Evolutionary conservation across 2,797 vertebrate species (phyloP), one percentile per base, ranked within the genome.

Genomic region (Tenualosa ilisha): DNA sequence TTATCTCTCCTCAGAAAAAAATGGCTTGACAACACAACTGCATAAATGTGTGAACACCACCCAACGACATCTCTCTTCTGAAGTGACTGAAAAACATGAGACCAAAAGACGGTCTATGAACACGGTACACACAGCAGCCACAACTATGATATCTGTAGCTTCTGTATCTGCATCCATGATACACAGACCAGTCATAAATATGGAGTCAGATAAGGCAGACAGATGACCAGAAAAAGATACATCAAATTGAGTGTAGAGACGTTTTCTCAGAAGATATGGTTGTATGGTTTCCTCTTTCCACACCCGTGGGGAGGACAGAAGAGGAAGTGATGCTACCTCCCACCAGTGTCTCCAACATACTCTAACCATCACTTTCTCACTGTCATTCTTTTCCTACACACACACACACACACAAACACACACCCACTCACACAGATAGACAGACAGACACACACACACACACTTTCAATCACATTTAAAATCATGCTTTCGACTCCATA

Each of bases 361-460:
- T 79, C 20, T 6, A 43, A 6, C 15, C 17, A 6, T 43, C 12
- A 8, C 40, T 46, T 79, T 79, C 72, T 46, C 72, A 46, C 40
- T 46, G 15, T 46, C 72, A 46, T 79, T 46, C n/a, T 11, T 79
- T 46, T n/a, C 40, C 43, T 6, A 37, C 26, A 37, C 5, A 72
- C 24, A 65, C n/a, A 65, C 7, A 51, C 65, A 40, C 2, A 31
- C 12, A 40, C 8, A 40, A 7, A 72, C 31, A 72, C 26, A 11
- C 12, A 72, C n/a, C 17, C 26, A 24, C 12, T 15, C 8, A 83
- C 15, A n/a, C 50, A 59, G 51, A 68, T 20, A 26, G 6, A 40
- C 84, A 81, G 53, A 40, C 75, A n/a, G n/a, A 82, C 84, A 82
- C 40, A 49, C 84, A 85, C 31, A 61, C 54, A 85, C 53, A 50